phyloP scores from a whole-genome alignment of 2,888 invertebrate species.

The Aporophyla lueneburgensis region DNA sequence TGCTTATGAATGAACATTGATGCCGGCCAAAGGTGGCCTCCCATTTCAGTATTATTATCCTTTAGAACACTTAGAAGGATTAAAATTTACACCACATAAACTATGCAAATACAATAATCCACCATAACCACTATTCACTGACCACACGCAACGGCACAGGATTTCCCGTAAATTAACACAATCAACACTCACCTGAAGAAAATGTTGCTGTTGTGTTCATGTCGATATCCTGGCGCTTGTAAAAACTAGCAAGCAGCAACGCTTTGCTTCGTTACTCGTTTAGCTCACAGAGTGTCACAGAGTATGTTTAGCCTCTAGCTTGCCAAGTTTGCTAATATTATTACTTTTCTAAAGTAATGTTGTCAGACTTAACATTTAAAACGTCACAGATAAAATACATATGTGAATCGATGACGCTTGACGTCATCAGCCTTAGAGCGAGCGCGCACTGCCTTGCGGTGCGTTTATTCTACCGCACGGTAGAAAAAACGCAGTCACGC shows the following conservation, averaged over 20 bases:
- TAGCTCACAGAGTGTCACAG: too few relatives aligned
- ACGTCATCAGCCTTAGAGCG: too few relatives aligned
- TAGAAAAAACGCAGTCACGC: too few relatives aligned
- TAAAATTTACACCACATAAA: not conserved
- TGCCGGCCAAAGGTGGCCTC: constrained; percentile 12
- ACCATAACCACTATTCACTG: constrained; percentile 28
- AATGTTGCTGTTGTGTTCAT: constrained; percentile 73
- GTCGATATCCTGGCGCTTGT: constrained; percentile 37
- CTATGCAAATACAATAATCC: constrained; percentile 7
- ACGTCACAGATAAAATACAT: constrained; percentile 31
- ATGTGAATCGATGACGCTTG: not conserved
- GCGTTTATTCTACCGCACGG: too few relatives aligned
- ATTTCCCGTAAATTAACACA: constrained; percentile 39
- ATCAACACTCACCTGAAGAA: constrained; percentile 65
- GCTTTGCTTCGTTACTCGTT: constrained; percentile 14
- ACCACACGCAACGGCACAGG: constrained; percentile 20
- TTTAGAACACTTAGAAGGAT: not conserved
- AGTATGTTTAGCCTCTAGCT: too few relatives aligned
- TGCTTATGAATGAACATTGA: constrained; percentile 48
- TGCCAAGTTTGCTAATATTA: constrained; percentile 32
- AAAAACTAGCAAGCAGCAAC: not conserved
- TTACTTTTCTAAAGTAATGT: constrained; percentile 17
- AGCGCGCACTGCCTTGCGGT: too few relatives aligned
- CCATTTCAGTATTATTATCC: not conserved
- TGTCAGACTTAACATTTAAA: constrained; percentile 20